Base-by-base conservation (phyloP, 2,113 vertebrate genomes). In the Merops nubicus region DNA sequence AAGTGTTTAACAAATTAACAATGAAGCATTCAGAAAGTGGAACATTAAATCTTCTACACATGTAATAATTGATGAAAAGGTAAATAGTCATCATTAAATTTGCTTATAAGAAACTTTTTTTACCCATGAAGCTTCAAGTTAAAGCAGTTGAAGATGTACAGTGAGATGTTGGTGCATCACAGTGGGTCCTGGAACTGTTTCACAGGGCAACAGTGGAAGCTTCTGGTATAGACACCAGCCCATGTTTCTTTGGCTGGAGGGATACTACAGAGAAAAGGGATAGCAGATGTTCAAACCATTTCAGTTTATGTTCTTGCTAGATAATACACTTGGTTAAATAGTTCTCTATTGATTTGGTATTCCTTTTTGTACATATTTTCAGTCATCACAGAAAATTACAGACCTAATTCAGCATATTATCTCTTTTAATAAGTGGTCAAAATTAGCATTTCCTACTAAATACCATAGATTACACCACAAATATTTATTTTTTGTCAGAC, bases 151-250 rank as follows among this genome's bases (percentile, higher is more conserved):
- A 59, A 36, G 17, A 12, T 56, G 20, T 33, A 4, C 11, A 64
- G 12, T 74, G 45, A 73, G 17, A n/a, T 2, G 1, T 2, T 42
- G 21, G 20, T 51, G 8, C 8, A 57, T 56, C 13, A 17, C 3
- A 2, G 6, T 0, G 0, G 13, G 7, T 59, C 31, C 28, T 54
- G 33, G 15, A 50, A 68, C 16, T 4, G 4, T 69, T 90, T 85
- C 29, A 23, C 1, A 26, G 15, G 21, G 12, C 12, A 77, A 40
- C 6, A 40, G 23, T 25, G 11, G 19, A 87, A 93, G 36, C 8
- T 81, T 62, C 48, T 69, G 54, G 3, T 40, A 8, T 5, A 54
- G 40, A 26, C 40, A 31, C 10, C 40, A 31, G 8, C 12, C 22
- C 4, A 1, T 3, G 28, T 28, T 72, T 45, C 43, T 72, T 95